Evolutionary conservation across 1,140 invertebrate species (phyloP).

Genomic region (Argopecten irradians): DNA sequence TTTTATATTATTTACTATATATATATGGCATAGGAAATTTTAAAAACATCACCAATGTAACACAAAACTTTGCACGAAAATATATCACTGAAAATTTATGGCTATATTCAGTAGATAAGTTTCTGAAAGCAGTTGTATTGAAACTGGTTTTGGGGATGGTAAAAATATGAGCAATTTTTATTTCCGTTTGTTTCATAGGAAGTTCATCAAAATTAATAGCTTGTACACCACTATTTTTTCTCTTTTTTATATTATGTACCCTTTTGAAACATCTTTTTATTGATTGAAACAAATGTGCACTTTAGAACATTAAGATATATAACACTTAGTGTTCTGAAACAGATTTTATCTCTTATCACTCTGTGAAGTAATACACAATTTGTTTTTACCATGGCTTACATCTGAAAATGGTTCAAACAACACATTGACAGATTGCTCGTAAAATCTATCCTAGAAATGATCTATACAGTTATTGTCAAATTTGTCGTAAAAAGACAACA

Average conservation of each 20-base stretch:
- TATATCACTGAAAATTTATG: no score
- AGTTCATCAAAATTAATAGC: no score
- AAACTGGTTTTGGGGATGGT: no score
- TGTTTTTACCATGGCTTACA: background rate
- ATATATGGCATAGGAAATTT: no score
- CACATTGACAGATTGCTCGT: background rate
- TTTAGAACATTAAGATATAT: background rate
- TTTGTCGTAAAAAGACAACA: background rate
- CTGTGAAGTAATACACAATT: background rate
- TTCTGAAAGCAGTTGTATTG: no score
- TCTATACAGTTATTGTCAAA: background rate
- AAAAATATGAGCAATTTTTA: background rate
- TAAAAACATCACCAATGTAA: no score
- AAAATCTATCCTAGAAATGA: background rate
- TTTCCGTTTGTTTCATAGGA: background rate
- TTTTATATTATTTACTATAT: no score
- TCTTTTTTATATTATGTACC: background rate
- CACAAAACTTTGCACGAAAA: no score
- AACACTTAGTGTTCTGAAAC: background rate
- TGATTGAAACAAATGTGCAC: background rate
- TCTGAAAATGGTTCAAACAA: background rate
- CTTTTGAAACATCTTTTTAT: background rate
- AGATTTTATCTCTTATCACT: background rate
- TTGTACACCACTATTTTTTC: no score
- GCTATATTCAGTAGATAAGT: no score